These are phyloP conservation scores for Harpagifer antarcticus DNA, from an alignment of 2,797 vertebrate species.

Conservation along the genomic window DNA sequence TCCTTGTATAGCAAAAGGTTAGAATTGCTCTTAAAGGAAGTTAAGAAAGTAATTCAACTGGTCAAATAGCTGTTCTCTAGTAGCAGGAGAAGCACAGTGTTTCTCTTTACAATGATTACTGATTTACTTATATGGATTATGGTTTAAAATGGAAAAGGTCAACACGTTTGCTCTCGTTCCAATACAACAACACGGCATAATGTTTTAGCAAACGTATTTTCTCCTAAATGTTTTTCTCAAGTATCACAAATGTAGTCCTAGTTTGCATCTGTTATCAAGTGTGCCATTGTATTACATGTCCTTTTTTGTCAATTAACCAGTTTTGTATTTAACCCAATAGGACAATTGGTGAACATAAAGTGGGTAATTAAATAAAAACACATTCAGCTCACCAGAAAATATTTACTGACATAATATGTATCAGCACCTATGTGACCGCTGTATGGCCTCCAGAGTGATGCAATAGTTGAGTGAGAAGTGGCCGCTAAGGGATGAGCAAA, in stretches of 20 bases:
- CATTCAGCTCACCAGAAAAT: not conserved
- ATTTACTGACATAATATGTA: not conserved
- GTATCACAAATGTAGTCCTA: too few relatives aligned
- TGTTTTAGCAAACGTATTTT: too few relatives aligned
- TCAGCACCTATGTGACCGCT: not conserved
- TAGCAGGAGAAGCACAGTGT: not conserved
- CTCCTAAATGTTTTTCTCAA: too few relatives aligned
- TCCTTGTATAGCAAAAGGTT: constrained; percentile 9
- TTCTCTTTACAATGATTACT: not conserved
- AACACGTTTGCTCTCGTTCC: not conserved
- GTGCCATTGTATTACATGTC: too few relatives aligned
- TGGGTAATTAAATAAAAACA: not conserved
- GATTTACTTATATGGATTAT: not conserved
- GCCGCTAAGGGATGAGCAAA: constrained; percentile 25
- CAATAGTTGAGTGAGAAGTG: constrained; percentile 20
- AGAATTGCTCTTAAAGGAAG: constrained; percentile 11
- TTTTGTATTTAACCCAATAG: not conserved
- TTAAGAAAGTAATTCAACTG: not conserved
- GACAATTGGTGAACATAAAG: not conserved
- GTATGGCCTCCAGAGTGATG: not conserved
- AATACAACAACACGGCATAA: too few relatives aligned
- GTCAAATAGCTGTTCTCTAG: not conserved
- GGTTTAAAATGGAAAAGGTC: not conserved
- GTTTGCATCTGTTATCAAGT: not conserved
- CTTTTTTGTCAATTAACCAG: not conserved